Evolutionary conservation across 2,888 invertebrate genomes (phyloP).

Genomic region (Leucoma salicis): DNA sequence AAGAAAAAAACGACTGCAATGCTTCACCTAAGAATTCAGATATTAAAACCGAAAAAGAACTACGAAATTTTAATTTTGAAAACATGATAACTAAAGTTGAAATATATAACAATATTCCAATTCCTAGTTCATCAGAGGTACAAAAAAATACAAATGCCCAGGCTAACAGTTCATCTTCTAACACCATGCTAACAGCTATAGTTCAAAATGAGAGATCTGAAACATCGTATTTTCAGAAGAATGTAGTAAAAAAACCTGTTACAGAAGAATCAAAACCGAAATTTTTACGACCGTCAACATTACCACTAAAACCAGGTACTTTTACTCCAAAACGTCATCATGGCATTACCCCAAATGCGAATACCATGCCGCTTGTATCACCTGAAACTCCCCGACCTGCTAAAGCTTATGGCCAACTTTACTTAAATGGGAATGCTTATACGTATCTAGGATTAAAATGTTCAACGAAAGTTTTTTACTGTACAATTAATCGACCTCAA

Average conservation of each 20-base stretch:
- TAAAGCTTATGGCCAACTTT: slow-evolving; percentile 94
- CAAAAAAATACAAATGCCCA: slow-evolving; percentile 64
- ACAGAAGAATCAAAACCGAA: slow-evolving; percentile 81
- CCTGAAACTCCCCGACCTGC: slow-evolving; percentile 95
- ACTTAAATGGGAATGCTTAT: slow-evolving; percentile 94
- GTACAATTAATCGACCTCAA: slow-evolving; percentile 95
- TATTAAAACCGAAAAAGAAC: slow-evolving; percentile 58
- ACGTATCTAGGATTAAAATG: slow-evolving; percentile 95
- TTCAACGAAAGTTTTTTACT: slow-evolving; percentile 95
- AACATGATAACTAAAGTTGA: slow-evolving; percentile 77
- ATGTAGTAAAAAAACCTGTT: slow-evolving; percentile 45
- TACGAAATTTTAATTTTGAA: slow-evolving; percentile 75
- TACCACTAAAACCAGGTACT: slow-evolving; percentile 92
- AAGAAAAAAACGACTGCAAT: slow-evolving; percentile 46
- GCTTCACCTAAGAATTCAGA: slow-evolving; percentile 43
- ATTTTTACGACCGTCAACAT: slow-evolving; percentile 90
- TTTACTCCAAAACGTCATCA: slow-evolving; percentile 91
- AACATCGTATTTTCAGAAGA: slow-evolving; percentile 76
- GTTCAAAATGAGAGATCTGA: slow-evolving; percentile 69
- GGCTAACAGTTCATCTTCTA: no score
- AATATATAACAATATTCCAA: slow-evolving; percentile 74
- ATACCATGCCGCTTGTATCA: slow-evolving; percentile 91
- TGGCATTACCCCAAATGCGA: slow-evolving; percentile 90
- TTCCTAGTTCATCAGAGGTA: slow-evolving; percentile 66
- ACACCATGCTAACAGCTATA: slow-evolving; percentile 35